Conservation (phyloP, 2,113 vertebrate genomes). For the Paradisaea rubra region DNA sequence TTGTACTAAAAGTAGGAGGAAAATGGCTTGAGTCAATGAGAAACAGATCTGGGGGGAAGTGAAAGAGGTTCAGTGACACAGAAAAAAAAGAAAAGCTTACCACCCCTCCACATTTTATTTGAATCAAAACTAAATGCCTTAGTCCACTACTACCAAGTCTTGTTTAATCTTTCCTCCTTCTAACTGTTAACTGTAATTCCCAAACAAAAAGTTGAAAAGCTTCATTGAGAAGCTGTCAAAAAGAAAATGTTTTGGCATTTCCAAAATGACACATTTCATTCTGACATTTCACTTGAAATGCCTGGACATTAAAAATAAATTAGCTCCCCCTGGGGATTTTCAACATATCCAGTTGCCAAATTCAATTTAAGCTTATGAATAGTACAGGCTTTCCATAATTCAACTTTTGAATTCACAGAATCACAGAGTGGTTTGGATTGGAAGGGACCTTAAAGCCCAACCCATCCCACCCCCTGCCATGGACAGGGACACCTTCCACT, state of each 20-base stretch:
- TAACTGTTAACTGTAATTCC: background rate
- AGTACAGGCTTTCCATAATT: background rate
- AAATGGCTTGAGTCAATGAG: background rate
- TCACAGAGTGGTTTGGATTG: background rate
- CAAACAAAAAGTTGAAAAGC: slow-evolving; percentile 31
- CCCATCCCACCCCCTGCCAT: too few relatives aligned
- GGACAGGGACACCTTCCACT: background rate
- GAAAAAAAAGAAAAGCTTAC: background rate
- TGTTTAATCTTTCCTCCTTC: slow-evolving; percentile 9
- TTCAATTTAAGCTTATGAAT: background rate
- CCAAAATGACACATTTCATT: slow-evolving; percentile 41
- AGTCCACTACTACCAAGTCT: background rate
- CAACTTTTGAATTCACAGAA: background rate
- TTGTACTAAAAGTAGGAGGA: background rate
- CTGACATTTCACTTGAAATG: slow-evolving; percentile 18
- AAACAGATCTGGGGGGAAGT: background rate
- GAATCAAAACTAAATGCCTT: background rate
- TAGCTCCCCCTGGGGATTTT: background rate
- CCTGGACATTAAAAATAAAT: slow-evolving; percentile 46
- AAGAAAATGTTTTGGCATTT: slow-evolving; percentile 45
- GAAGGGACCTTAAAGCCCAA: background rate
- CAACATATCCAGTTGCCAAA: background rate
- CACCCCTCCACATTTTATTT: background rate
- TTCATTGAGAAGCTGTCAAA: slow-evolving; percentile 24
- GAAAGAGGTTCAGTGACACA: rapidly evolving